Percentiles rank a stretch among this genome's conserved stretches.
These are phyloP conservation scores for Muscicapa striata DNA, from an alignment of 2,797 vertebrate species.

Conservation along the genomic window DNA sequence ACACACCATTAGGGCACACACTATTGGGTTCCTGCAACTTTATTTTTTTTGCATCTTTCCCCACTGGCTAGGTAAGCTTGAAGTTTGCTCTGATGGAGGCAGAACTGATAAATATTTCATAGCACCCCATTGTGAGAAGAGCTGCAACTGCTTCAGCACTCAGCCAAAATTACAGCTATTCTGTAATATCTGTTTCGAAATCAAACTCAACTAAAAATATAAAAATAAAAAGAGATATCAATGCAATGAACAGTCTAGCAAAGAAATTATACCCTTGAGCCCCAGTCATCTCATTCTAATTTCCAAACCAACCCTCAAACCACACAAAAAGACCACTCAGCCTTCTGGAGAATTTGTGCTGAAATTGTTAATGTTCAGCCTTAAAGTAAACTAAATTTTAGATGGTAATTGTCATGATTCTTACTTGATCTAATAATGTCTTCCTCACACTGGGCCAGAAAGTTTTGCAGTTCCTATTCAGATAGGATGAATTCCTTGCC, in stretches of 20 bases:
- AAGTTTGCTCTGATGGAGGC: neutral
- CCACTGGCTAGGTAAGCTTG: neutral
- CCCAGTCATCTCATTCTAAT: neutral
- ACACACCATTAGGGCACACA: neutral
- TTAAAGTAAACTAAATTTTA: neutral
- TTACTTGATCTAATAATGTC: neutral
- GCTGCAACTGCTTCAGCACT: neutral
- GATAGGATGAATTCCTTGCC: neutral
- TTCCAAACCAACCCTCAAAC: neutral
- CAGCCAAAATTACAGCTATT: neutral
- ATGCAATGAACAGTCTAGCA: neutral
- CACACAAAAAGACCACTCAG: neutral
- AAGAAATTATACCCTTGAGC: neutral
- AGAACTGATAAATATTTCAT: conserved; percentile 23
- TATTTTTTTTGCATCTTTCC: neutral
- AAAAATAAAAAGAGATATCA: neutral
- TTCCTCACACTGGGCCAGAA: neutral
- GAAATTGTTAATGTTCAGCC: neutral
- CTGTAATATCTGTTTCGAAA: neutral
- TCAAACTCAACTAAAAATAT: neutral
- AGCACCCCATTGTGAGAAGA: neutral
- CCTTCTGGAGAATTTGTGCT: neutral
- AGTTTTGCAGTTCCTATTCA: neutral
- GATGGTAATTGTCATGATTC: neutral
- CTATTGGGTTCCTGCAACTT: neutral